These are phyloP conservation scores for Huso huso DNA, from an alignment of 2,797 vertebrate genomes.

Conservation along the genomic window DNA sequence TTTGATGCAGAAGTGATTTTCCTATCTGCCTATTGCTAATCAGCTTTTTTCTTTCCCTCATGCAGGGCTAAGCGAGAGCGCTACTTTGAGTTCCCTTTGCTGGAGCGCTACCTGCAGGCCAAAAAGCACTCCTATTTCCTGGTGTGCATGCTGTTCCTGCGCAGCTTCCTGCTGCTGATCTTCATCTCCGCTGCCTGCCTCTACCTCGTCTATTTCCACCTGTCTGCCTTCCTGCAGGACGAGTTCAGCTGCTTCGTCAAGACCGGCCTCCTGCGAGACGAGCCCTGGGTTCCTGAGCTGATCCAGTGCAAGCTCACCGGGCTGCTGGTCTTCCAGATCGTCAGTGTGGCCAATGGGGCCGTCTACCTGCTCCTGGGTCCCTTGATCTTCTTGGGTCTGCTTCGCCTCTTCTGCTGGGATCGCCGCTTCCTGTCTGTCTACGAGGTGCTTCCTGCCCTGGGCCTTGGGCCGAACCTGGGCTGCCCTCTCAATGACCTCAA, in stretches of 20 bases:
- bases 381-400: constrained; percentile 75
- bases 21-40: not conserved
- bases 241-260: constrained; percentile 90
- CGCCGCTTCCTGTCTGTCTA: constrained; percentile 83
- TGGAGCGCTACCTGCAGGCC: constrained; percentile 86
- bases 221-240: constrained; percentile 79
- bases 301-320: constrained; percentile 86
- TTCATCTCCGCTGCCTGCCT: constrained; percentile 80
- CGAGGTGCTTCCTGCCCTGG: constrained; percentile 85
- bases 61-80: constrained; percentile 76
- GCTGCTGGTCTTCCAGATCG: constrained; percentile 81
- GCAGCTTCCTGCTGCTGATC: constrained; percentile 77
- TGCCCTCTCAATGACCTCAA: constrained; percentile 92
- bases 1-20: not conserved
- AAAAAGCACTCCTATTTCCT: constrained; percentile 83
- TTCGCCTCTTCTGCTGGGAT: constrained; percentile 87
- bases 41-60: constrained; percentile 15
- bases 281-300: constrained; percentile 60
- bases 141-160: constrained; percentile 77
- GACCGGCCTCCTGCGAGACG: constrained; percentile 65
- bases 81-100: constrained; percentile 90
- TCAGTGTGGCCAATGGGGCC: constrained; percentile 70
- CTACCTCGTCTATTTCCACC: constrained; percentile 86
- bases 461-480: constrained; percentile 77
- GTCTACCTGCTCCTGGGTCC: constrained; percentile 76